A percentile compares a stretch with the other conserved stretches of the same genome.
Evolutionary conservation across 2,797 vertebrate genomes (phyloP).

Genomic region (Sebastes vulpes): DNA sequence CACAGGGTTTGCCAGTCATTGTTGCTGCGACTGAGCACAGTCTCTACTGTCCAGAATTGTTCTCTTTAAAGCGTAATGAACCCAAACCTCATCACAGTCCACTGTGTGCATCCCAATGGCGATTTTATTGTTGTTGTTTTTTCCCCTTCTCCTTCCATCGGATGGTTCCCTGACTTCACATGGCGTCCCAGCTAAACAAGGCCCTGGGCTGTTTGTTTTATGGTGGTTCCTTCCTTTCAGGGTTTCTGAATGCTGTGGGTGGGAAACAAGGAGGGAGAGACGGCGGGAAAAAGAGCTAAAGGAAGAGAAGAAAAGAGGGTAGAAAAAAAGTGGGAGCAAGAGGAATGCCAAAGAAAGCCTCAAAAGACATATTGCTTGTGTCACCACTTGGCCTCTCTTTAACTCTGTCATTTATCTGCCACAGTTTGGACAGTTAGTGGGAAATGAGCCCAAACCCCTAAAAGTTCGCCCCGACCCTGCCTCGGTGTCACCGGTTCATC

Average conservation of each 20-base stretch:
- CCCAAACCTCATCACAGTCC: slow-evolving; percentile 40
- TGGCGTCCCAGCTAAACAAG: slow-evolving; percentile 26
- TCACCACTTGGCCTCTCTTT: slow-evolving; percentile 23
- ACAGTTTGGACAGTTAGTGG: slow-evolving; percentile 17
- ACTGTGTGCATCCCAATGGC: slow-evolving; percentile 23
- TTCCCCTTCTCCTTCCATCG: slow-evolving; percentile 5
- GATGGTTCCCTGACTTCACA: slow-evolving; percentile 27
- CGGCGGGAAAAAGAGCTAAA: neutral
- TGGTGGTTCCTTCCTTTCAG: slow-evolving; percentile 38
- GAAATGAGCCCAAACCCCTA: slow-evolving; percentile 19
- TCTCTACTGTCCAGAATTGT: slow-evolving; percentile 31
- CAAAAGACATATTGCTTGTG: slow-evolving; percentile 20
- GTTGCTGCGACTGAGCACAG: slow-evolving; percentile 33
- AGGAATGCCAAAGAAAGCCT: slow-evolving; percentile 44
- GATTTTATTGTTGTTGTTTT: slow-evolving; percentile 21
- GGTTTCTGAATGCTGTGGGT: slow-evolving; percentile 37
- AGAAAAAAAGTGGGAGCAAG: neutral
- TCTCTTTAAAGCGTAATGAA: slow-evolving; percentile 37
- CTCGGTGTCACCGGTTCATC: neutral
- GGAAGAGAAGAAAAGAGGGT: neutral
- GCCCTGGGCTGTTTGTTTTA: slow-evolving; percentile 63
- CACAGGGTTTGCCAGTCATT: slow-evolving; percentile 35
- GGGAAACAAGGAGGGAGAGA: slow-evolving; percentile 37
- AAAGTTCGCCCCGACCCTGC: slow-evolving; percentile 12
- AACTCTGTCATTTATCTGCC: slow-evolving; percentile 22